Conservation (phyloP, 2,797 vertebrate species). For the Decapterus maruadsi region DNA sequence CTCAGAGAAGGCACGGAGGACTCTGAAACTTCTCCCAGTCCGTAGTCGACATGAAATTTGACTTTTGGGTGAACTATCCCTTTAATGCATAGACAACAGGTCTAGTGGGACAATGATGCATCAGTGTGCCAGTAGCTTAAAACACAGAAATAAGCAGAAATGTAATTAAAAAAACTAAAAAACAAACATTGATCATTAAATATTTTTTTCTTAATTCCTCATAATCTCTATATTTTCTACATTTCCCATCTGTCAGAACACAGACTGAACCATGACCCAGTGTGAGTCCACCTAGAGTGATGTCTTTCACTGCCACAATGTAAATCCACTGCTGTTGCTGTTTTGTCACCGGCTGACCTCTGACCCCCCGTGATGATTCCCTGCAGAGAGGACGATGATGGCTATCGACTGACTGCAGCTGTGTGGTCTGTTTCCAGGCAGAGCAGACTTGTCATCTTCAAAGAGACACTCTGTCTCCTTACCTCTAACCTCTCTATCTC, state of each 20-base stretch:
- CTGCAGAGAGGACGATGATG: conserved; percentile 53
- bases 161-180: too few species aligned
- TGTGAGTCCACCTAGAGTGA: not conserved
- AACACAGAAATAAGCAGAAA: too few species aligned
- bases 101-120: too few species aligned
- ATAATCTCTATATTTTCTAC: not conserved
- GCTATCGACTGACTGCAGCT: conserved; percentile 42
- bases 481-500: conserved; percentile 57
- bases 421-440: conserved; percentile 67
- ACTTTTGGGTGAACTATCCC: too few species aligned
- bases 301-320: conserved; percentile 17
- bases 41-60: too few species aligned
- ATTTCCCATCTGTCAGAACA: not conserved
- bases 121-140: too few species aligned
- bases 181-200: too few species aligned
- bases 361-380: conserved; percentile 55
- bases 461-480: conserved; percentile 50
- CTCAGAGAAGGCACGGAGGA: too few species aligned
- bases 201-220: too few species aligned
- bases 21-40: too few species aligned
- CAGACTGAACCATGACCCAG: not conserved
- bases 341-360: conserved; percentile 59
- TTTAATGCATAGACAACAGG: too few species aligned
- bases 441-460: conserved; percentile 56
- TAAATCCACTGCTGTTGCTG: conserved; percentile 32